phyloP scores from a whole-genome alignment of 53 echinoderm and acorn worm genomes.

The Astropecten irregularis region DNA sequence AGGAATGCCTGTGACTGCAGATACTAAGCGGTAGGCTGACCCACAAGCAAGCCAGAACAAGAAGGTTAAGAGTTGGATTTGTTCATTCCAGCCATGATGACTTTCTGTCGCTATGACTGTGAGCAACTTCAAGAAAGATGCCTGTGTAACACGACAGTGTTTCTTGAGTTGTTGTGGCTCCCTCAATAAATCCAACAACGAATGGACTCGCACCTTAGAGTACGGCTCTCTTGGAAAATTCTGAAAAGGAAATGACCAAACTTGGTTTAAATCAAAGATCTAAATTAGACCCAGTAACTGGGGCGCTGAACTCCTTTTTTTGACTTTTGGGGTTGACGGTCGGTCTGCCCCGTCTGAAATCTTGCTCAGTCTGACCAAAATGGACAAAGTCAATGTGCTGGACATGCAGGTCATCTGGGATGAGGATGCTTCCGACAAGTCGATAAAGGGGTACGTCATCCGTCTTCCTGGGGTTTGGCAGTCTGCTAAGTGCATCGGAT shows the following conservation, averaged over 20 bases:
- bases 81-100: conserved; percentile 5
- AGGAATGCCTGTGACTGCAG: conserved; percentile 10
- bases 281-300: too few species aligned
- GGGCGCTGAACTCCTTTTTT: too few species aligned
- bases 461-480: too few species aligned
- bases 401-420: too few species aligned
- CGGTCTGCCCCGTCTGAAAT: too few species aligned
- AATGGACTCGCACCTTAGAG: not conserved
- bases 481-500: too few species aligned
- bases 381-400: too few species aligned
- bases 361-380: too few species aligned
- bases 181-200: not conserved
- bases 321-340: too few species aligned
- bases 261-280: too few species aligned
- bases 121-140: not conserved
- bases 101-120: not conserved
- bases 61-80: not conserved
- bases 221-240: not conserved
- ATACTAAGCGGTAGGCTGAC: not conserved
- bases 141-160: conserved; percentile 7
- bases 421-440: too few species aligned
- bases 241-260: not conserved
- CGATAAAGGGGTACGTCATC: too few species aligned
- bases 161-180: not conserved
- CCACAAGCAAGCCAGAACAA: conserved; percentile 27